Evolutionary conservation across 2,113 vertebrate genomes (phyloP).

Genomic region (Platanista minor): DNA sequence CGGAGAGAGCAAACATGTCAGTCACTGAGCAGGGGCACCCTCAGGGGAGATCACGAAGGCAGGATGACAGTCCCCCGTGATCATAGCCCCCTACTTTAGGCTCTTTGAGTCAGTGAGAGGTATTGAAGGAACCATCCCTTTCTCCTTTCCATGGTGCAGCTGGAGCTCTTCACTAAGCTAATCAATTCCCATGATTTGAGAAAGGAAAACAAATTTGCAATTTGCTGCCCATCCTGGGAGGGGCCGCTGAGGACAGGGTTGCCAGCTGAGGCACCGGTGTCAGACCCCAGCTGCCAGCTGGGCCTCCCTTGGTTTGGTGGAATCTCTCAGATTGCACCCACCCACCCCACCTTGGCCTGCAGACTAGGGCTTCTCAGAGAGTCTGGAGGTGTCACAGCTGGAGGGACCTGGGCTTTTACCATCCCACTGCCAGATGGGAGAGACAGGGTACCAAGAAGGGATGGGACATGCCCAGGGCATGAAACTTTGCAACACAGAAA

Average conservation of each 20-base stretch:
- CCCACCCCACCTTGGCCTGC: neutral
- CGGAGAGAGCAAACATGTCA: accelerated
- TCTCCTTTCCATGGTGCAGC: neutral
- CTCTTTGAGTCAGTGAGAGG: neutral
- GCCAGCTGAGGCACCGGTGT: neutral
- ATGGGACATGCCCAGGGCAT: neutral
- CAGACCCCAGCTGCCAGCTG: neutral
- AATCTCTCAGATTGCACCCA: neutral
- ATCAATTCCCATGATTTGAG: conserved; percentile 19
- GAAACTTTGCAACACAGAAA: neutral
- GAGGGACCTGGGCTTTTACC: neutral
- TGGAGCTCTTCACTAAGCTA: neutral
- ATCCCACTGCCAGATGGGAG: too few relatives aligned
- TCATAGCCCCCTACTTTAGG: neutral
- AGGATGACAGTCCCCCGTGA: neutral
- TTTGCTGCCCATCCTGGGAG: neutral
- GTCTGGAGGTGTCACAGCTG: neutral
- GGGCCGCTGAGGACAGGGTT: neutral
- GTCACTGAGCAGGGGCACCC: neutral
- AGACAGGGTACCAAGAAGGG: neutral
- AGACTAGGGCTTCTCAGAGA: neutral
- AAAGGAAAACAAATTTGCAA: neutral
- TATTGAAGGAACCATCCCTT: neutral
- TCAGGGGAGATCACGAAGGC: neutral
- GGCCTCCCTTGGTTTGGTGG: neutral